These are phyloP conservation scores for Selene dorsalis DNA, from an alignment of 2,797 vertebrate genomes.

Conservation along the genomic window DNA sequence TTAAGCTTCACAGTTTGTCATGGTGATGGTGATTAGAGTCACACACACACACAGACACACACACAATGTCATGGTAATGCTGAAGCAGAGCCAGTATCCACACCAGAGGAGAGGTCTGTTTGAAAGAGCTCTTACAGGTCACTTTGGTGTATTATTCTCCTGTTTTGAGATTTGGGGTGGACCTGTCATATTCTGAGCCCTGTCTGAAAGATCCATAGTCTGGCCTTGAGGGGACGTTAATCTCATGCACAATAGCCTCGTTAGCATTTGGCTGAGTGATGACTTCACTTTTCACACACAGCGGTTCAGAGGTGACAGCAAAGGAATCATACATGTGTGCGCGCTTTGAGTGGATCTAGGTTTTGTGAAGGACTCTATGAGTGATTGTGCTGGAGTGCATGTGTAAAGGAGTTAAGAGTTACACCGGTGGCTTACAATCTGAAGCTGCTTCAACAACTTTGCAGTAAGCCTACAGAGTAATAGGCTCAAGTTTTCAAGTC, in stretches of 20 bases:
- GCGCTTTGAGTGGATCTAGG: conserved; percentile 25
- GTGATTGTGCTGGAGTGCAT: conserved; percentile 32
- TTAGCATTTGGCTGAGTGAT: conserved; percentile 63
- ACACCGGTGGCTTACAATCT: conserved; percentile 34
- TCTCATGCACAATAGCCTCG: conserved; percentile 62
- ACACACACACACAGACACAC: conserved; percentile 22
- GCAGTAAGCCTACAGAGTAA: conserved; percentile 49
- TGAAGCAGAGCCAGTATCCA: conserved; percentile 65
- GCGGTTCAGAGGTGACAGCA: conserved; percentile 48
- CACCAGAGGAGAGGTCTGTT: conserved; percentile 55
- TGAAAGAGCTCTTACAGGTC: conserved; percentile 69
- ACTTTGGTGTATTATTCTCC: conserved; percentile 54
- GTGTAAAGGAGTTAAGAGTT: conserved; percentile 30
- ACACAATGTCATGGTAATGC: conserved; percentile 57
- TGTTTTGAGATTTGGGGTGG: conserved; percentile 60
- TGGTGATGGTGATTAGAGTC: conserved; percentile 64
- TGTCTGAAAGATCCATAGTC: conserved; percentile 50
- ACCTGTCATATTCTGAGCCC: conserved; percentile 68
- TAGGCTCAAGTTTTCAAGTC: conserved; percentile 54
- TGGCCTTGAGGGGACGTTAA: conserved; percentile 45
- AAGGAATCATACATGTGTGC: conserved; percentile 33
- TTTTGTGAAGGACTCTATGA: background rate
- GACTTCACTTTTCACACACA: conserved; percentile 65
- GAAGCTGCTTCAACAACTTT: conserved; percentile 48
- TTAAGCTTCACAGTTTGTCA: conserved; percentile 64